Conservation (phyloP, 1,140 invertebrate species). For the Pantala flavescens region DNA sequence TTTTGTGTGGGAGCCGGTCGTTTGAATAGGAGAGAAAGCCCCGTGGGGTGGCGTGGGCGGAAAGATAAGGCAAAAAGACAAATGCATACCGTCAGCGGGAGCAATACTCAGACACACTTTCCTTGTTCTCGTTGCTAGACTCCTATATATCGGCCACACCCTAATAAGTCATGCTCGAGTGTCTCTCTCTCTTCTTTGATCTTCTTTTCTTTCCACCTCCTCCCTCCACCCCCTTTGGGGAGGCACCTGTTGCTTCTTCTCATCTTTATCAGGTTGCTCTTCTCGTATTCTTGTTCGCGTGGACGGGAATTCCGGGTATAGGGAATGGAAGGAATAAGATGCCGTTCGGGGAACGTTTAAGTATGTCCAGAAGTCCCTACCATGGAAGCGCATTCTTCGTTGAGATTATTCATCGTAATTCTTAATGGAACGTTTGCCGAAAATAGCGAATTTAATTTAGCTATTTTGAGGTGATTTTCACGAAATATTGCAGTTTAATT, state of each 20-base stretch:
- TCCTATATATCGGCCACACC: neutral
- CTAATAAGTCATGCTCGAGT: neutral
- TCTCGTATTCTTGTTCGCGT: too few species aligned
- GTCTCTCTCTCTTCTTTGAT: neutral
- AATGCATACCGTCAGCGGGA: neutral
- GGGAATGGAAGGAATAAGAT: too few species aligned
- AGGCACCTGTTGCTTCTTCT: neutral
- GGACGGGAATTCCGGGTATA: too few species aligned
- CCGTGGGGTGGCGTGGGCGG: neutral
- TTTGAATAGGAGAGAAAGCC: neutral
- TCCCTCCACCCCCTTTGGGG: neutral
- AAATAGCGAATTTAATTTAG: too few species aligned
- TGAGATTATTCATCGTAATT: too few species aligned
- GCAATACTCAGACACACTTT: constrained; percentile 1
- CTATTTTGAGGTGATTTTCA: too few species aligned
- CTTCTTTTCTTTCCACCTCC: neutral
- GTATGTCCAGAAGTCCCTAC: too few species aligned
- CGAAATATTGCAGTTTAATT: too few species aligned
- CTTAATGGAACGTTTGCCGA: too few species aligned
- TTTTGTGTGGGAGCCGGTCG: neutral
- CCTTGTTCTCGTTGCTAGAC: neutral
- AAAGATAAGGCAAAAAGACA: neutral
- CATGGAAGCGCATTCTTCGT: too few species aligned
- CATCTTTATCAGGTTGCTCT: neutral
- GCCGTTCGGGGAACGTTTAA: too few species aligned